Percentiles rank a stretch among this genome's conserved stretches.
These are phyloP conservation scores for Tanytarsus gracilentus DNA, from an alignment of 2,888 invertebrate species.

Conservation along the genomic window DNA sequence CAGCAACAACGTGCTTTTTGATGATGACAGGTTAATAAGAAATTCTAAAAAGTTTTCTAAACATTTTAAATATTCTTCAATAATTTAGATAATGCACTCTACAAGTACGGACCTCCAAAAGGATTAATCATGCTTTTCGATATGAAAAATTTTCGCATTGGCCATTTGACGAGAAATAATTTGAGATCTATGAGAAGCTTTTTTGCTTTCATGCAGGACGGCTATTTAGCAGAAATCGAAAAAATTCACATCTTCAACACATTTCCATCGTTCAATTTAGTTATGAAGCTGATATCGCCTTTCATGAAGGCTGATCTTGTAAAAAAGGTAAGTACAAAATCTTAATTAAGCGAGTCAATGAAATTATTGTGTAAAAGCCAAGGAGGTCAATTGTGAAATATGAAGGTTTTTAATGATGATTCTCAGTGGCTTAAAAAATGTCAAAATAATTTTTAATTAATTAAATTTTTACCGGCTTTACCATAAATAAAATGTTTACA, in stretches of 20 bases:
- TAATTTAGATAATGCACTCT: constrained; percentile 48
- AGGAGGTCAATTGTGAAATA: too few species aligned
- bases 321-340: constrained; percentile 43
- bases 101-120: constrained; percentile 51
- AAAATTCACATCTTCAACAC: constrained; percentile 59
- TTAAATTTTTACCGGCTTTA: background rate
- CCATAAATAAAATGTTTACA: background rate
- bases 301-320: constrained; percentile 52
- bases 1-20: constrained; percentile 51
- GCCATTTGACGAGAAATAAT: constrained; percentile 52
- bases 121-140: constrained; percentile 48
- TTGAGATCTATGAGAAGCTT: constrained; percentile 52
- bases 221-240: constrained; percentile 54
- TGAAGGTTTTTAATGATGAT: too few species aligned
- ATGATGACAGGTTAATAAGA: constrained; percentile 50
- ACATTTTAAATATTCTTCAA: constrained; percentile 33
- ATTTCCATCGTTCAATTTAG: constrained; percentile 50
- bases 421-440: too few species aligned
- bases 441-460: background rate
- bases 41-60: background rate
- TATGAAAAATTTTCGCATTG: constrained; percentile 53
- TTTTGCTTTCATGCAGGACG: constrained; percentile 60
- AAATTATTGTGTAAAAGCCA: too few species aligned
- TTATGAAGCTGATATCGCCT: constrained; percentile 50
- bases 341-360: background rate